Evolutionary conservation across 2,797 vertebrate genomes (phyloP), one percentile per base, ranked within the genome.

Genomic region (Bucorvus abyssinicus): DNA sequence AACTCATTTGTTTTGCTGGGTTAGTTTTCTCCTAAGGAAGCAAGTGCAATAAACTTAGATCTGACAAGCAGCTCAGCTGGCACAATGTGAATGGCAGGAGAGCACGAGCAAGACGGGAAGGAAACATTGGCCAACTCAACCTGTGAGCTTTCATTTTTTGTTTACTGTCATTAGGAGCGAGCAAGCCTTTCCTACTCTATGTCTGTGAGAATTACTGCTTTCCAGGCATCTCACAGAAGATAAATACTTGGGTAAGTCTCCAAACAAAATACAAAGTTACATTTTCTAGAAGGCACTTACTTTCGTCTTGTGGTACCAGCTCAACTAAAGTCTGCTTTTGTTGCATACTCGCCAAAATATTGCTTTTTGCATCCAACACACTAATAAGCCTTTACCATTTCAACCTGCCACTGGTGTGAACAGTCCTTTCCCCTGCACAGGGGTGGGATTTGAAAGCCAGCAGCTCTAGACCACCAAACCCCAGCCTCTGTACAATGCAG

Each of bases 201-300:
- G 6, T 76, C 74, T 9, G 0, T 81, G 77, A 87, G 70, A 93
- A 93, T 56, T 60, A 73, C 79, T 84, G 67, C 83, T 93, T 94
- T 92, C 88, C 88, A 96, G 71, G 86, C 80, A 92, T 42, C 94
- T 79, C 90, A 76, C 12, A 59, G 65, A 81, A 94, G 80, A 57
- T 44, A 76, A 85, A 86, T 69, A 55, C 45, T 90, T 1, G 0
- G 30, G 40, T 29, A 82, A 55, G n/a, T 49, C 70, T 79, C 74
- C 70, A 81, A 94, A 94, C 50, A 84, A 88, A 93, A 88, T 32
- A 80, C 0, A 5, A 75, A 63, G 63, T 49, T 79, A 67, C 38
- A 50, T 56, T 90, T 92, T 76, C 77, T 82, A 47, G 42, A 76
- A 78, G 30, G 38, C 38, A 64, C 21, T 67, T 42, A 38, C 44